Percentiles rank a stretch among this genome's conserved stretches.
These are phyloP conservation scores for Dasyurus viverrinus DNA, from an alignment of 2,113 vertebrate species.

Conservation along the genomic window DNA sequence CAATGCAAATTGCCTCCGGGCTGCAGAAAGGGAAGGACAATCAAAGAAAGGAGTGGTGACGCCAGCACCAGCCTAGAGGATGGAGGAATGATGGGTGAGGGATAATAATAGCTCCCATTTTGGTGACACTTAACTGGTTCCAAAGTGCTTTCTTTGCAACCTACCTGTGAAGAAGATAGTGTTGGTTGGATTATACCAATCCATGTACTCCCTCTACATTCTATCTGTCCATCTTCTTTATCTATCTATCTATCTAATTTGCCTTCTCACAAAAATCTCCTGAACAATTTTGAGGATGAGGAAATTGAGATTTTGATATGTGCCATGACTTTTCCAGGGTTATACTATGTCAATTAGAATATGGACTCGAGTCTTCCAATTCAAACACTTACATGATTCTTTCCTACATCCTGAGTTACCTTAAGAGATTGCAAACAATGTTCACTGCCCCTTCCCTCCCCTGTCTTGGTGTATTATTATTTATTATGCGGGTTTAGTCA, in stretches of 20 bases:
- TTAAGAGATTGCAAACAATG: not conserved
- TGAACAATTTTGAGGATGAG: not conserved
- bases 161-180: not conserved
- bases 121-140: not conserved
- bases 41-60: conserved; percentile 45
- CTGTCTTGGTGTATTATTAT: not conserved
- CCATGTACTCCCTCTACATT: not conserved
- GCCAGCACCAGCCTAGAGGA: not conserved
- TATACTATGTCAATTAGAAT: not conserved
- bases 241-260: not conserved
- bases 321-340: not conserved
- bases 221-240: not conserved
- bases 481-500: not conserved
- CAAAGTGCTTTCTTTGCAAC: not conserved
- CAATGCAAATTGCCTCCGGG: conserved; percentile 72
- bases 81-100: not conserved
- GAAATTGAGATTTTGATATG: not conserved
- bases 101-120: not conserved
- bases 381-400: not conserved
- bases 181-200: not conserved
- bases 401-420: not conserved
- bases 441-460: not conserved
- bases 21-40: conserved; percentile 50
- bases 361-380: not conserved
- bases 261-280: not conserved